Conservation (phyloP, 2,888 invertebrate species). For the Carcina quercana region DNA sequence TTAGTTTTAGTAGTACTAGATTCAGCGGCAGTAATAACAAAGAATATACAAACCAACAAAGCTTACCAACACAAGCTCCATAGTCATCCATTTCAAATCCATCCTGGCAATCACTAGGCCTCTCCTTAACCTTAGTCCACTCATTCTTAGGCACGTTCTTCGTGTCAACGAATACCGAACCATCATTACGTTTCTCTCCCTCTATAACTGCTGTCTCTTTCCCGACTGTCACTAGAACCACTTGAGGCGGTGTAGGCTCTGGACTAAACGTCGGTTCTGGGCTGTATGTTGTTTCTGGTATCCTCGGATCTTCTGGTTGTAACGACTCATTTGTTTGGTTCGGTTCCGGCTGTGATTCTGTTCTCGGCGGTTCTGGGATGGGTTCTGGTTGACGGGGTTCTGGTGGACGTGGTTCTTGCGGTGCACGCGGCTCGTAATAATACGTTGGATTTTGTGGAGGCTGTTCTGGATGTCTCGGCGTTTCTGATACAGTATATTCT, state of each 20-base stretch:
- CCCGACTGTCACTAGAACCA: slow-evolving; percentile 32
- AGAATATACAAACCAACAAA: too few species aligned
- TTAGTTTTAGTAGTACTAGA: too few species aligned
- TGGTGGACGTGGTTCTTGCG: slow-evolving; percentile 12
- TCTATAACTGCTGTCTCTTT: slow-evolving; percentile 32
- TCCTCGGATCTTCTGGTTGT: slow-evolving; percentile 13
- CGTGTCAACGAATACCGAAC: slow-evolving; percentile 38
- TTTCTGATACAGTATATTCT: slow-evolving; percentile 11
- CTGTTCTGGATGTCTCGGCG: slow-evolving; percentile 14
- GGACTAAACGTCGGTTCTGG: slow-evolving; percentile 19
- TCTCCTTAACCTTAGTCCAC: slow-evolving; percentile 40
- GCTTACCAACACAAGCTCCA: slow-evolving; percentile 76
- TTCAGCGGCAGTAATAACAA: too few species aligned
- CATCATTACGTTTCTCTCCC: slow-evolving; percentile 35
- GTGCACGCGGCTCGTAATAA: slow-evolving; percentile 11
- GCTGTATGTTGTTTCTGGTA: slow-evolving; percentile 27
- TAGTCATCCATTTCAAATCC: slow-evolving; percentile 71
- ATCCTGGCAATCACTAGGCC: slow-evolving; percentile 44
- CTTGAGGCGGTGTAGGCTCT: slow-evolving; percentile 26
- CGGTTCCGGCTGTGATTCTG: slow-evolving; percentile 14
- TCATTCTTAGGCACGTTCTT: slow-evolving; percentile 40
- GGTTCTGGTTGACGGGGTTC: slow-evolving; percentile 13
- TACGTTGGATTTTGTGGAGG: slow-evolving; percentile 10
- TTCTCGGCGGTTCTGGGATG: slow-evolving; percentile 13
- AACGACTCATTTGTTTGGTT: slow-evolving; percentile 9